Conservation (phyloP, 2,888 invertebrate species). For the Calliphora vomitoria region DNA sequence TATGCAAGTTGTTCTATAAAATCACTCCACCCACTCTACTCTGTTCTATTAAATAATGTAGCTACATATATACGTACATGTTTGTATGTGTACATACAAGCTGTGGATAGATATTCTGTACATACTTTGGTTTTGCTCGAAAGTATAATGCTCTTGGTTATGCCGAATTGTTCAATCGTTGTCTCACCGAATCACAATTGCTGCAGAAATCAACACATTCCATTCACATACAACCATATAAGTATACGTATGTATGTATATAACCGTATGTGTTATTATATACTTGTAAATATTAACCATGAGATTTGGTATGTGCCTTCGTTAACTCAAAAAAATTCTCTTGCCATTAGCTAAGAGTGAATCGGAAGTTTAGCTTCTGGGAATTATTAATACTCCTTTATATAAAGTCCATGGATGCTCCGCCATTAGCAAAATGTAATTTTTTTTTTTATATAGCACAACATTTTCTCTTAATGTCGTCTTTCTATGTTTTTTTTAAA, state of each 20-base stretch:
- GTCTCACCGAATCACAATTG: constrained; percentile 63
- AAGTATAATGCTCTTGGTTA: constrained; percentile 66
- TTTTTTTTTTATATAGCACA: not conserved
- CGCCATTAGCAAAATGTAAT: constrained; percentile 54
- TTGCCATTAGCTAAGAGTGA: constrained; percentile 61
- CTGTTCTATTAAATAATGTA: constrained; percentile 37
- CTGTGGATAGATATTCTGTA: constrained; percentile 54
- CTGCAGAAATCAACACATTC: constrained; percentile 45
- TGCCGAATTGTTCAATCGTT: constrained; percentile 65
- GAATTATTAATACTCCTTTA: constrained; percentile 57
- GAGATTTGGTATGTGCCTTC: constrained; percentile 22
- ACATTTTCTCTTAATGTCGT: constrained; percentile 47
- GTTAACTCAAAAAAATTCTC: constrained; percentile 45
- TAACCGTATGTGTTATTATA: not conserved
- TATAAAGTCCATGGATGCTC: constrained; percentile 38
- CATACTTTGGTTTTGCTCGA: constrained; percentile 48
- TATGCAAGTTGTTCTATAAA: constrained; percentile 30
- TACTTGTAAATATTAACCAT: constrained; percentile 18
- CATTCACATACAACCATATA: constrained; percentile 4
- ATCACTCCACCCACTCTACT: constrained; percentile 72
- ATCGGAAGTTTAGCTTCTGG: constrained; percentile 71
- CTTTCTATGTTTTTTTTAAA: not conserved
- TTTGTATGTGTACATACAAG: constrained; percentile 5
- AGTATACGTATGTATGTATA: not conserved
- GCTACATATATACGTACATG: constrained; percentile 8